These are phyloP conservation scores for Climacteris rufus DNA, from an alignment of 2,113 vertebrate genomes.

Conservation along the genomic window DNA sequence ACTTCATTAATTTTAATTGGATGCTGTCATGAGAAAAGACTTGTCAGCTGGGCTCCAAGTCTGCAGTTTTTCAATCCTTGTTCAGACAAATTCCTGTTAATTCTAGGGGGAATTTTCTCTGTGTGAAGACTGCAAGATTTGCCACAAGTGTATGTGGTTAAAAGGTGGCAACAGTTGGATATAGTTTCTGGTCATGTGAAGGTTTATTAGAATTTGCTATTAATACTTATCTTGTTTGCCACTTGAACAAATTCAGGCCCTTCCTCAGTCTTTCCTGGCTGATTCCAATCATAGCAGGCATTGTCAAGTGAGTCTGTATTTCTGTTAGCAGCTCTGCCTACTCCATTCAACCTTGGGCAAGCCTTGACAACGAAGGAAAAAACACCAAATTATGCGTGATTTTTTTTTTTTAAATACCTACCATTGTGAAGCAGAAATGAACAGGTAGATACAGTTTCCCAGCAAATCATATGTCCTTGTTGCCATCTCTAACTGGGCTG, in stretches of 20 bases:
- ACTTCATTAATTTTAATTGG: slow-evolving; percentile 44
- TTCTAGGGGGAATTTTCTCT: not conserved
- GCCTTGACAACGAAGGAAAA: not conserved
- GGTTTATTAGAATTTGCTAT: not conserved
- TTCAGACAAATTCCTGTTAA: not conserved
- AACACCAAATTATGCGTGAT: not conserved
- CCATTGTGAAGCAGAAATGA: not conserved
- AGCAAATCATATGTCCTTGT: not conserved
- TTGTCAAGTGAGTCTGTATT: not conserved
- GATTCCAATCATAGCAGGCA: not conserved
- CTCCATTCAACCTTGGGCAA: not conserved
- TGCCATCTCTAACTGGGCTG: not conserved
- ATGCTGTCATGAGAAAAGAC: not conserved
- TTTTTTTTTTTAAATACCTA: not conserved
- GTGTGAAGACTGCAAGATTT: not conserved
- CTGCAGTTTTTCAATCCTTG: not conserved
- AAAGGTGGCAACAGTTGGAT: not conserved
- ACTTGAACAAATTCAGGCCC: not conserved
- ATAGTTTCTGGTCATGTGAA: not conserved
- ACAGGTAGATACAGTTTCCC: not conserved
- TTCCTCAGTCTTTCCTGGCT: not conserved
- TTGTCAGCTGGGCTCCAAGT: not conserved
- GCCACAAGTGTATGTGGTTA: not conserved
- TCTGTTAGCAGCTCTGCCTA: not conserved
- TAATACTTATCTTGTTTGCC: not conserved